A percentile compares a stretch with the other conserved stretches of the same genome.
Evolutionary conservation across 2,113 vertebrate species (phyloP).

Genomic region (Chroicocephalus ridibundus): DNA sequence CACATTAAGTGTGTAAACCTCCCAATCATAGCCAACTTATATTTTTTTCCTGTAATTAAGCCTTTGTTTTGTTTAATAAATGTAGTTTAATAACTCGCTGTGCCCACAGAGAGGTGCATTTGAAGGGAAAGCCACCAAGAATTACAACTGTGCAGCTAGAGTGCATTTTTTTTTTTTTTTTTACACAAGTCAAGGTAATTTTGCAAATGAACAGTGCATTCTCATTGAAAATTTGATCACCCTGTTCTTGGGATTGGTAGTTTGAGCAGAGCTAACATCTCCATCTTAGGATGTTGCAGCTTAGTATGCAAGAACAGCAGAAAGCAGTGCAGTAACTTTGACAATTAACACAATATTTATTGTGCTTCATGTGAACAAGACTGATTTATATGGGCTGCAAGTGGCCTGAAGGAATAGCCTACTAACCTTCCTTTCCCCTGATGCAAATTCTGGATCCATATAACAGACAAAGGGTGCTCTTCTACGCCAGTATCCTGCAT

Average conservation of each 20-base stretch:
- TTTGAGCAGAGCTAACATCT: background rate
- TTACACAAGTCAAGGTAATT: background rate
- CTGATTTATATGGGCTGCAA: background rate
- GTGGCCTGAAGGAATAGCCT: background rate
- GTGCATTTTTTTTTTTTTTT: background rate
- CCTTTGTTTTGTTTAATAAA: background rate
- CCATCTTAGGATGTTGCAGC: background rate
- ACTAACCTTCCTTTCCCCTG: background rate
- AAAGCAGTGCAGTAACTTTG: background rate
- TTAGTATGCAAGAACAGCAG: background rate
- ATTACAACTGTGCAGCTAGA: background rate
- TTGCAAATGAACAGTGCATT: background rate
- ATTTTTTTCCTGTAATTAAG: background rate
- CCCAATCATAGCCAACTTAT: background rate
- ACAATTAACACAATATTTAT: constrained; percentile 1
- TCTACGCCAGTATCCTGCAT: accelerated
- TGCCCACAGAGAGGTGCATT: background rate
- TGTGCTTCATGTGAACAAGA: background rate
- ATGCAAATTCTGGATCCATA: background rate
- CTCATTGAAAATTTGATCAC: background rate
- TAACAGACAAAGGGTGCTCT: background rate
- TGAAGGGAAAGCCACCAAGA: background rate
- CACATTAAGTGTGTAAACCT: background rate
- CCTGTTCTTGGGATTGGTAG: background rate
- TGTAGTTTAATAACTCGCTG: background rate